Evolutionary conservation across 2,888 invertebrate species (phyloP).

Genomic region (Catonia carolina): DNA sequence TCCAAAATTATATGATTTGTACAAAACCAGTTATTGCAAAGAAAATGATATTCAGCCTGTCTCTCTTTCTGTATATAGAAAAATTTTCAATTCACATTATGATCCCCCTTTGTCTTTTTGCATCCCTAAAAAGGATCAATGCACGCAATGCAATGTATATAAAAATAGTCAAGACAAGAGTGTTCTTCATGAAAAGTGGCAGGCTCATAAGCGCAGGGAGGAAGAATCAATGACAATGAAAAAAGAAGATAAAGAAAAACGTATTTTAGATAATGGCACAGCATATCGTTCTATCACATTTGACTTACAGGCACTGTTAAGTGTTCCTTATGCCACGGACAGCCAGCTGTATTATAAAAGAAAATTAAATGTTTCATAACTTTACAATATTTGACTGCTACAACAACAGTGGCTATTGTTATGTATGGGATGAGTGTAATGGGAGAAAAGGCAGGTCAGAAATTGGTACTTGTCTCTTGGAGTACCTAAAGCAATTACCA

Average conservation of each 20-base stretch:
- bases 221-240: slow-evolving; percentile 26
- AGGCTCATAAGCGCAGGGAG: slow-evolving; percentile 20
- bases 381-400: slow-evolving; percentile 18
- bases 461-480: too few relatives aligned
- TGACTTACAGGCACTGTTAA: slow-evolving; percentile 27
- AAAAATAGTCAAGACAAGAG: slow-evolving; percentile 24
- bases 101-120: slow-evolving; percentile 25
- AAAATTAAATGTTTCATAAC: slow-evolving; percentile 17
- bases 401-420: slow-evolving; percentile 8
- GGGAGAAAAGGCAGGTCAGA: too few relatives aligned
- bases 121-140: slow-evolving; percentile 29
- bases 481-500: too few relatives aligned
- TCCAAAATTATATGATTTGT: slow-evolving; percentile 19
- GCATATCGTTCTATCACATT: slow-evolving; percentile 22
- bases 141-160: slow-evolving; percentile 26
- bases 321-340: slow-evolving; percentile 11
- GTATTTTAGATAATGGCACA: slow-evolving; percentile 8
- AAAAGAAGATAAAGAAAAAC: slow-evolving; percentile 19
- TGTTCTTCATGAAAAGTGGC: slow-evolving; percentile 22
- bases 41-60: slow-evolving; percentile 29
- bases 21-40: slow-evolving; percentile 18
- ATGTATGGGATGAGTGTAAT: too few relatives aligned
- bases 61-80: slow-evolving; percentile 21
- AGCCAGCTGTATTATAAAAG: slow-evolving; percentile 16
- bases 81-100: slow-evolving; percentile 25